A percentile compares a stretch with the other conserved stretches of the same genome.
These are phyloP conservation scores for Xenopus laevis DNA, from an alignment of 2,113 vertebrate species.

Conservation along the genomic window DNA sequence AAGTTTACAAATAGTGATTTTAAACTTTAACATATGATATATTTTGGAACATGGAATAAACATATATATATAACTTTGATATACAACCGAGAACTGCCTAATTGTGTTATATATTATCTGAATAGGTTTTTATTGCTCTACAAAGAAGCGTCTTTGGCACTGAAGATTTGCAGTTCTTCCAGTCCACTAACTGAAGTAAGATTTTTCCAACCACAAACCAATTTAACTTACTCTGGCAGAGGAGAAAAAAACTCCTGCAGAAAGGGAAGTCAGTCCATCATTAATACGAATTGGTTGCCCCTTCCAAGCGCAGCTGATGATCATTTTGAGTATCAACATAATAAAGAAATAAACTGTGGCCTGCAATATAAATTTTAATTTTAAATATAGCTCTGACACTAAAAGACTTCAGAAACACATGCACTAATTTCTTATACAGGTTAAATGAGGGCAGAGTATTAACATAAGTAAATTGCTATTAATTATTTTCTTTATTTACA, in stretches of 20 bases:
- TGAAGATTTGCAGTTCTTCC: background rate
- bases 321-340: slow-evolving; percentile 77
- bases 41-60: background rate
- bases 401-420: too few relatives aligned
- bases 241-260: slow-evolving; percentile 78
- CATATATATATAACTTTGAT: background rate
- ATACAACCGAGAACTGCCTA: background rate
- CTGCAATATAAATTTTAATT: slow-evolving; percentile 58
- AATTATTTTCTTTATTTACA: too few relatives aligned
- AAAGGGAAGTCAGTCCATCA: slow-evolving; percentile 77
- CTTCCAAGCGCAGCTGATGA: slow-evolving; percentile 68
- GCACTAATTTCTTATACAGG: too few relatives aligned
- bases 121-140: background rate
- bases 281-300: slow-evolving; percentile 63
- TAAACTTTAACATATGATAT: slow-evolving; percentile 11
- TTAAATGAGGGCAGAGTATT: too few relatives aligned
- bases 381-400: background rate
- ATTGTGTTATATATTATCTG: slow-evolving; percentile 9
- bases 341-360: slow-evolving; percentile 80
- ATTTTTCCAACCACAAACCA: slow-evolving; percentile 16
- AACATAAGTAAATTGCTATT: too few relatives aligned
- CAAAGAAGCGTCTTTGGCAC: slow-evolving; percentile 28
- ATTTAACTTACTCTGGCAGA: slow-evolving; percentile 74
- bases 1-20: background rate
- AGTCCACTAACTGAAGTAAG: slow-evolving; percentile 27